phyloP scores from a whole-genome alignment of 2,888 invertebrate genomes.

The Acrobasis consociella region DNA sequence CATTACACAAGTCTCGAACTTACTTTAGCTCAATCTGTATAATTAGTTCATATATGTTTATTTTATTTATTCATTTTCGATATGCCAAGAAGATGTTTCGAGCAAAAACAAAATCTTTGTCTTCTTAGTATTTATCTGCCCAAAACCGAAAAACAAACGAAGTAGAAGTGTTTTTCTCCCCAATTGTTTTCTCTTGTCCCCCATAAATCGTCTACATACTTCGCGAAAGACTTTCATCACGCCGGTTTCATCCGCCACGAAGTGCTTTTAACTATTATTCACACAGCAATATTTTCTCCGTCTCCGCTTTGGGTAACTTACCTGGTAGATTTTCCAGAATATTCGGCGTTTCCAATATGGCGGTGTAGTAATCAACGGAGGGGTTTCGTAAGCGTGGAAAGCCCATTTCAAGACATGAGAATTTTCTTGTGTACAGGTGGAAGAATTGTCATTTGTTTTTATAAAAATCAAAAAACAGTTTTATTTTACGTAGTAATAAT shows the following conservation, averaged over 20 bases:
- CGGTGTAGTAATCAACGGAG: constrained; percentile 10
- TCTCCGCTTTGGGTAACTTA: constrained; percentile 23
- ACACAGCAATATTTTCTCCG: constrained; percentile 38
- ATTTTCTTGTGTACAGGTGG: neutral
- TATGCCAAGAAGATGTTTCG: too few relatives aligned
- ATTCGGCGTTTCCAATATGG: constrained; percentile 10
- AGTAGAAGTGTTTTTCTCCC: neutral
- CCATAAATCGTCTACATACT: constrained; percentile 21
- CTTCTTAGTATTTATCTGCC: too few relatives aligned
- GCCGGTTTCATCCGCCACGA: constrained; percentile 39
- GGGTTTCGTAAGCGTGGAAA: neutral
- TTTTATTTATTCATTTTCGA: too few relatives aligned
- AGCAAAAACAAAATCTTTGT: too few relatives aligned
- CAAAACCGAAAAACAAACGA: too few relatives aligned
- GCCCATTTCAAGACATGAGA: neutral
- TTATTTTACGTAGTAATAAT: too few relatives aligned
- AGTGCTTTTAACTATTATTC: constrained; percentile 51
- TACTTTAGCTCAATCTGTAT: too few relatives aligned
- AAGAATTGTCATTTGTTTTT: neutral
- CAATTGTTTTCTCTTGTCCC: constrained; percentile 4
- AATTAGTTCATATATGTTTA: too few relatives aligned
- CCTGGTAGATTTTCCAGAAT: constrained; percentile 12
- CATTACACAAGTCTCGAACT: too few relatives aligned
- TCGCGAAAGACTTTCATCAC: constrained; percentile 28
- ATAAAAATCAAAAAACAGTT: too few relatives aligned